phyloP scores from a whole-genome alignment of 2,888 invertebrate species.

The Diarsia mendica region DNA sequence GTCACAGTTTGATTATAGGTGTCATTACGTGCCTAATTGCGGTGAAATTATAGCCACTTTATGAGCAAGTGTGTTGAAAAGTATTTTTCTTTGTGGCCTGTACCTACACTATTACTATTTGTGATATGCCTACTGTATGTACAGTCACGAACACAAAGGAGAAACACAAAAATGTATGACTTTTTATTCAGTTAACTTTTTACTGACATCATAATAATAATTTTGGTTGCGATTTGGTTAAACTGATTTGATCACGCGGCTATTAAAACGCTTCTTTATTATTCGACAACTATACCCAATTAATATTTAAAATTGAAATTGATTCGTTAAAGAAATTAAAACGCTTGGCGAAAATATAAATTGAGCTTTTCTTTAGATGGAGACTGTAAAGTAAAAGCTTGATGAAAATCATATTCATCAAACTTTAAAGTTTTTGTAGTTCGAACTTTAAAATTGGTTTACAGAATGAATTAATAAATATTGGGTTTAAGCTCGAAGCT shows the following conservation, averaged over 20 bases:
- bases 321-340: conserved; percentile 44
- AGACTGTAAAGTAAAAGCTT: too few species aligned
- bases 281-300: conserved; percentile 8
- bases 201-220: too few species aligned
- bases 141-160: too few species aligned
- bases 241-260: background rate
- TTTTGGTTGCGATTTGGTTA: too few species aligned
- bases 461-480: conserved; percentile 30
- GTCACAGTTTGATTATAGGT: too few species aligned
- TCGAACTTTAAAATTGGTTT: conserved; percentile 47
- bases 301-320: conserved; percentile 40
- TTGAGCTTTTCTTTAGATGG: conserved; percentile 31
- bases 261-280: conserved; percentile 5
- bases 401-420: conserved; percentile 13
- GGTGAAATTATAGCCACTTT: too few species aligned
- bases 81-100: too few species aligned
- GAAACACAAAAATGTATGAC: background rate
- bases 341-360: conserved; percentile 26
- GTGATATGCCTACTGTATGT: too few species aligned
- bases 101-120: too few species aligned
- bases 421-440: conserved; percentile 12
- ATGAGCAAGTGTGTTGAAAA: too few species aligned
- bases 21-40: too few species aligned
- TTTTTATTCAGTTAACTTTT: too few species aligned
- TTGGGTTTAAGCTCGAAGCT: conserved; percentile 10